Evolutionary conservation across 2,888 invertebrate species (phyloP), one percentile per base, ranked within the genome.

Genomic region (Nycteola revayana): DNA sequence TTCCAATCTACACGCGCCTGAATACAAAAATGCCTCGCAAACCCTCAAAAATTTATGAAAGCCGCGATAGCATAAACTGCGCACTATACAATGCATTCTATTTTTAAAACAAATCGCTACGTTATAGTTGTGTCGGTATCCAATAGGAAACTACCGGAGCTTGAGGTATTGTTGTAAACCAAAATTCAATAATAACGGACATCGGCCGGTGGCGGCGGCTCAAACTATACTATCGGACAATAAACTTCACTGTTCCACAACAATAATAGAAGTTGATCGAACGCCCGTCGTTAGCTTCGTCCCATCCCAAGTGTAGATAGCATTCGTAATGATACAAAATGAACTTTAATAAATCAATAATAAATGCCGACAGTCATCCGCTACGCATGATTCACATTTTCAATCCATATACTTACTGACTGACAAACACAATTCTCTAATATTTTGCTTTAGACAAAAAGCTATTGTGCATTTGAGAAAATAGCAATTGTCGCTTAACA

Each of bases 381-480:
- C 20, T 35, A 51, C 36, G 45, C 39, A 55, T 76, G 75, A 71
- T 49, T 71, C 65, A 73, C 56, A 50, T 51, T 5, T 5, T 3
- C 14, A 14, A 14, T 14, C 14, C 14, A 14, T 3, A 14, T 5
- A 14, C n/a, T n/a, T n/a, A n/a, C n/a, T n/a, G n/a, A n/a, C n/a
- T 28, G 20, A 31, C 37, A 38, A 38, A 24, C 34, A 41, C 42
- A 48, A 56, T 60, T 32, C 11, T 10, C 32, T 31, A 50, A 50
- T 61, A 64, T 66, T 66, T 62, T 42, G 54, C 57, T 49, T 61
- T 67, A 75, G 67, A 78, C 76, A 81, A 83, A 77, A 73, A 73
- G 43, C 75, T 55, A 78, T 83, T 81, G 77, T 77, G 52, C 55
- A 64, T 69, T 72, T 66, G 49, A 65, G 63, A 61, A 70, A 76